Evolutionary conservation across 2,113 vertebrate species (phyloP), one percentile per base, ranked within the genome.

Genomic region (Tachycineta bicolor): DNA sequence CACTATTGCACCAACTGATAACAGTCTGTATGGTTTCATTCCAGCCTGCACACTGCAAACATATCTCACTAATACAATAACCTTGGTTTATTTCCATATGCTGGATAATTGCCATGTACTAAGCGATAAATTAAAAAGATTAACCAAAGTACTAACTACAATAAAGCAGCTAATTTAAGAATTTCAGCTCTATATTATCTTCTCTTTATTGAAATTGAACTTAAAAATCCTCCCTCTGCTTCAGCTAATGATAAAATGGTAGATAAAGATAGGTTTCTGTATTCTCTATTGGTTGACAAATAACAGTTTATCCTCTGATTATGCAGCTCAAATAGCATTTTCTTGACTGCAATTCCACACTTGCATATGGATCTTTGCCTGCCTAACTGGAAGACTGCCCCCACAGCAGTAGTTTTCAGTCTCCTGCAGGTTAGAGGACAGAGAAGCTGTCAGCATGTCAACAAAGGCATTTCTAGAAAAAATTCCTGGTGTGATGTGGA

Each of bases 41-140:
- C n/a, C 92, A 94, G 86, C 16, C 49, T 94, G 69, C 69, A 91
- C 58, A 39, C 70, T 96, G 81, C 52, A 97, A 73, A 95, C 58
- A 20, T 44, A 91, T 95, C 67, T 88, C 58, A 85, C 73, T 74
- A 91, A 96, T 88, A 96, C 44, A 95, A 83, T 82, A 96, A 86
- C 69, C 37, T 53, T 93, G 65, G 74, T 75, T 95, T 62, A 95
- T 96, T 97, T 97, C 87, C 95, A 92, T 91, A 82, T 65, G 88
- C 78, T 81, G 75, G 76, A 74, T 87, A 98, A 97, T 95, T 97
- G 86, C 78, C 53, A 43, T 94, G 81, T 90, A 96, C 77, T 89
- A 97, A 96, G 90, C 12, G 96, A 98, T 97, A 97, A 98, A 97
- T 97, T 97, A 97, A 96, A 93, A 98, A 97, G 93, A 97, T 97